Evolutionary conservation across 2,888 invertebrate genomes (phyloP).

Genomic region (Electrophaes corylata): DNA sequence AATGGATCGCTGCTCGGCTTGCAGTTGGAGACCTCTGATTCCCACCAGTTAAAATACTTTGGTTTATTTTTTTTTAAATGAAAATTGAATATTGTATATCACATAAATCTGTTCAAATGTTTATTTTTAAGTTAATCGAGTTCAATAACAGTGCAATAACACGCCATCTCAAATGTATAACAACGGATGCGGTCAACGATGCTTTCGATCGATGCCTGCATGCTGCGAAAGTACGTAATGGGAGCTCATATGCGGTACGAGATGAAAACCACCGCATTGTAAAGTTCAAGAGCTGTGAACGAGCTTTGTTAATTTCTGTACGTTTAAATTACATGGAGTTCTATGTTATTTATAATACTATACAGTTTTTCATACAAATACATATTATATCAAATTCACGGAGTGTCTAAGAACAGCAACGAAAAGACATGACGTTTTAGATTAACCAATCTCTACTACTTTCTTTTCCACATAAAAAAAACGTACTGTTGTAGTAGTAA

Average conservation of each 20-base stretch:
- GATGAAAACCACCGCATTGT: conserved; percentile 31
- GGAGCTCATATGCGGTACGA: conserved; percentile 28
- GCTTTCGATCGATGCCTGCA: conserved; percentile 34
- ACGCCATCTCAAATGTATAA: conserved; percentile 31
- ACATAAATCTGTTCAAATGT: conserved; percentile 20
- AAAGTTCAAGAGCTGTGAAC: conserved; percentile 13
- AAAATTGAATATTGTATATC: conserved; percentile 8
- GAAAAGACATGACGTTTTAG: background rate
- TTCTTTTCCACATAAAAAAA: background rate
- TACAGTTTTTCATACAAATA: too few relatives aligned
- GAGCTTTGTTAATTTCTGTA: conserved; percentile 13
- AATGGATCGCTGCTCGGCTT: background rate
- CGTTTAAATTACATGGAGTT: conserved; percentile 3
- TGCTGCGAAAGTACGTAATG: conserved; percentile 35
- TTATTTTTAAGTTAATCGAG: conserved; percentile 32
- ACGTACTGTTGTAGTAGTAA: too few relatives aligned
- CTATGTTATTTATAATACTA: background rate
- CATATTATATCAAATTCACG: background rate
- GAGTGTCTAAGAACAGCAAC: background rate
- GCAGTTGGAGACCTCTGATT: background rate
- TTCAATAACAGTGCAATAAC: conserved; percentile 25
- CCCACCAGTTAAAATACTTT: conserved; percentile 3
- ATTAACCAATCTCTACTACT: background rate
- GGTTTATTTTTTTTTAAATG: conserved; percentile 8
- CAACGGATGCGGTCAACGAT: conserved; percentile 39